These are phyloP conservation scores for Eupithecia inturbata DNA, from an alignment of 2,888 invertebrate species.

Conservation along the genomic window DNA sequence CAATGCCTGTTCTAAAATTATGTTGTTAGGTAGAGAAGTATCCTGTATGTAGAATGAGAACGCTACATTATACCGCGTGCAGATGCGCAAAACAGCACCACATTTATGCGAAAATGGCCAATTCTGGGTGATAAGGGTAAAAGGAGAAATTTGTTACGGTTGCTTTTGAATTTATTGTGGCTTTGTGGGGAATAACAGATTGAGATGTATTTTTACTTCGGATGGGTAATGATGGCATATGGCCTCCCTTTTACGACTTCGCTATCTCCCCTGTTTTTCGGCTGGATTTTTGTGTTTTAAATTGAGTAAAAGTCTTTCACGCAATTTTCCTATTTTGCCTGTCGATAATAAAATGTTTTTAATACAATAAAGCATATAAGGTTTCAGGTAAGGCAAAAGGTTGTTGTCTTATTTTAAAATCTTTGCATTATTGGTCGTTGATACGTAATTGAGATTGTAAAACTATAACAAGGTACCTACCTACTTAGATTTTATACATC, in stretches of 20 bases:
- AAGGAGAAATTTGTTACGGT: slow-evolving; percentile 46
- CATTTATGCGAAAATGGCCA: slow-evolving; percentile 41
- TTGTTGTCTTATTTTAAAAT: too few species aligned
- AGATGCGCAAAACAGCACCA: slow-evolving; percentile 53
- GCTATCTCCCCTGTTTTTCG: neutral
- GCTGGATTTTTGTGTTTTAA: neutral
- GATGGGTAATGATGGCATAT: slow-evolving; percentile 14
- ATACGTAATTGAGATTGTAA: too few species aligned
- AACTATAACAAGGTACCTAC: too few species aligned
- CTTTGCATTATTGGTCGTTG: too few species aligned
- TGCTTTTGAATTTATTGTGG: slow-evolving; percentile 52
- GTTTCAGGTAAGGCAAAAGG: too few species aligned
- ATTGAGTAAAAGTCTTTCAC: neutral
- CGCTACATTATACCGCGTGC: slow-evolving; percentile 58
- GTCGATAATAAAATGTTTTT: too few species aligned
- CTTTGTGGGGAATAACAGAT: slow-evolving; percentile 29
- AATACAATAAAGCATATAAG: too few species aligned
- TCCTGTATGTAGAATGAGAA: slow-evolving; percentile 14
- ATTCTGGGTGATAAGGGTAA: slow-evolving; percentile 57
- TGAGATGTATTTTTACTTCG: slow-evolving; percentile 26
- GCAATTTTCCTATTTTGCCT: neutral
- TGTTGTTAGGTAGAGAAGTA: neutral
- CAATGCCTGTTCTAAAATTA: neutral
- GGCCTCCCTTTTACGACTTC: slow-evolving; percentile 10
- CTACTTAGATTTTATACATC: too few species aligned